Evolutionary conservation across 2,113 vertebrate species (phyloP).

Genomic region (Anser cygnoides): DNA sequence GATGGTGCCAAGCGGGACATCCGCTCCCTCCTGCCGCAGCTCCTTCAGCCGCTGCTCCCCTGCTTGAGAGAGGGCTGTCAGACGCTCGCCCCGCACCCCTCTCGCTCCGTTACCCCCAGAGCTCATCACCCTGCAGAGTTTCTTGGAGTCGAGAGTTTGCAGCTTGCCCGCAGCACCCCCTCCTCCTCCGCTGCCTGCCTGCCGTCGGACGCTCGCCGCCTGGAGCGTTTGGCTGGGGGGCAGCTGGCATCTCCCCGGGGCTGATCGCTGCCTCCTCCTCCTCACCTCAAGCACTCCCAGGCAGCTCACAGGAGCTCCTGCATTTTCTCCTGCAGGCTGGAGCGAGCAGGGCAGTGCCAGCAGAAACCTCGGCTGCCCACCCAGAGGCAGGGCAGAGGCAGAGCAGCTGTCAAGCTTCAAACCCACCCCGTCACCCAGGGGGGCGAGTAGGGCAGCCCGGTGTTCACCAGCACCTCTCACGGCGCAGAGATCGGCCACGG

Average conservation of each 20-base stretch:
- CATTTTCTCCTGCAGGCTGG: not conserved
- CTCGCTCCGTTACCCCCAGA: not conserved
- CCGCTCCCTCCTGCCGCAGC: conserved; percentile 62
- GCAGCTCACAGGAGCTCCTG: not conserved
- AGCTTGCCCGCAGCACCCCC: not conserved
- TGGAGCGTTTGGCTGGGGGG: not conserved
- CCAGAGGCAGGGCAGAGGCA: not conserved
- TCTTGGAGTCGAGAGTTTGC: not conserved
- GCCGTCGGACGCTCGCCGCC: not conserved
- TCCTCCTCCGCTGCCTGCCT: not conserved
- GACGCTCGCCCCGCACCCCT: not conserved
- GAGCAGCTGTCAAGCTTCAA: not conserved
- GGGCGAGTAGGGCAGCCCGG: not conserved
- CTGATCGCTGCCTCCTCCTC: not conserved
- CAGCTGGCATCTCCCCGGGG: not conserved
- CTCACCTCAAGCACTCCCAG: too few species aligned
- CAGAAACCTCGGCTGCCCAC: not conserved
- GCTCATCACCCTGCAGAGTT: not conserved
- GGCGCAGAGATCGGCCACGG: not conserved
- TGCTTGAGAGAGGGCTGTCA: conserved; percentile 42
- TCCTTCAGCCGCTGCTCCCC: conserved; percentile 82
- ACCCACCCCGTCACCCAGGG: fast-evolving
- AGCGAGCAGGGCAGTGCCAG: fast-evolving
- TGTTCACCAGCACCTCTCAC: not conserved
- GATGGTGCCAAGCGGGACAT: conserved; percentile 66